These are phyloP conservation scores for Petrocephalus schoutedeni DNA, from an alignment of 2,797 vertebrate genomes.

Conservation along the genomic window DNA sequence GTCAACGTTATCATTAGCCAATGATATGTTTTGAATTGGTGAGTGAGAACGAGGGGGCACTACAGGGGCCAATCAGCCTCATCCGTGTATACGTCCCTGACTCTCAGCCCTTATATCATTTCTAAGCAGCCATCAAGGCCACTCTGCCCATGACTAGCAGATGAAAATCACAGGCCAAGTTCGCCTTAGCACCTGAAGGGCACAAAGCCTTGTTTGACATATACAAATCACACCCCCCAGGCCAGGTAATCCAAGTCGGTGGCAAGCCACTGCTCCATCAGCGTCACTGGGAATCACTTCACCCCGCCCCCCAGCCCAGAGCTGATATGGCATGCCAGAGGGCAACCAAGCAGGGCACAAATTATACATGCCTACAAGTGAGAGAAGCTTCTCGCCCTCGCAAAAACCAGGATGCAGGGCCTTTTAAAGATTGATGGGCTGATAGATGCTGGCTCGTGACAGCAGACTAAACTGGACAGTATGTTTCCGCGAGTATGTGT, in stretches of 20 bases:
- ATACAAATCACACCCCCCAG: neutral
- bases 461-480: constrained; percentile 45
- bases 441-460: constrained; percentile 47
- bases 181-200: neutral
- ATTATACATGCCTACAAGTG: no score
- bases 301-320: neutral
- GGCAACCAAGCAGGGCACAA: neutral
- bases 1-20: neutral
- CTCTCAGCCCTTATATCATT: neutral
- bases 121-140: neutral
- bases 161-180: neutral
- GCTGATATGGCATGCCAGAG: neutral
- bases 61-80: neutral
- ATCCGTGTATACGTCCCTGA: neutral
- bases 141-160: neutral
- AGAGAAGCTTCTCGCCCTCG: no score
- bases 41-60: neutral
- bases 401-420: neutral
- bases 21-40: neutral
- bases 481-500: constrained; percentile 37
- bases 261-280: neutral
- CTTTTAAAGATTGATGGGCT: constrained; percentile 28
- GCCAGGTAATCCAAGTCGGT: neutral
- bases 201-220: neutral
- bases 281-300: neutral